Percentiles rank a stretch among this genome's conserved stretches.
Evolutionary conservation across 2,888 invertebrate species (phyloP).

Genomic region (Cybosia mesomella): DNA sequence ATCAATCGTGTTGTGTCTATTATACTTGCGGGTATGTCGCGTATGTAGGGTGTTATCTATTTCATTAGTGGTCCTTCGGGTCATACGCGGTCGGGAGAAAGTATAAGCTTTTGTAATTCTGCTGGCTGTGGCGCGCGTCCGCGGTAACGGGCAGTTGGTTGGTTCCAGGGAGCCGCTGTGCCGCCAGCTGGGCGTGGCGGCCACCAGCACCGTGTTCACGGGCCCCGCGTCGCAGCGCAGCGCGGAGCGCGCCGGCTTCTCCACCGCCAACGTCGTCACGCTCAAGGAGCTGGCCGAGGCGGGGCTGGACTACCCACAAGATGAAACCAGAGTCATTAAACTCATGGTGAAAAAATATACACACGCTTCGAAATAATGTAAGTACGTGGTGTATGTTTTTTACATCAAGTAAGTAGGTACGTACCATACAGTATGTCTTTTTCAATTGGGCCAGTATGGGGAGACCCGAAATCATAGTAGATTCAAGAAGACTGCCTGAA

Average conservation of each 20-base stretch:
- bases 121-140: background rate
- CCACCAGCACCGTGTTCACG: constrained; percentile 70
- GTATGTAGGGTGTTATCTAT: background rate
- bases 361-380: constrained; percentile 53
- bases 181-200: constrained; percentile 60
- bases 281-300: constrained; percentile 63
- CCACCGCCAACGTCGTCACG: constrained; percentile 52
- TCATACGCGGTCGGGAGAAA: no score
- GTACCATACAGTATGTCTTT: no score
- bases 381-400: no score
- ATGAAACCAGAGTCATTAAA: constrained; percentile 62
- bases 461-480: no score
- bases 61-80: background rate
- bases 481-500: no score
- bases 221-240: constrained; percentile 70
- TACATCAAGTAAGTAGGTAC: no score
- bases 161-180: constrained; percentile 66
- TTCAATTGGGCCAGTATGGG: no score
- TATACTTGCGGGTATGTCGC: no score
- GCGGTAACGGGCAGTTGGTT: background rate
- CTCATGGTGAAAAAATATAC: constrained; percentile 68
- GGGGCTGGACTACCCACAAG: constrained; percentile 66
- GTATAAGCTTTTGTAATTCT: background rate
- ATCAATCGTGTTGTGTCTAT: no score
- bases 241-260: constrained; percentile 65